Evolutionary conservation across 2,888 invertebrate genomes (phyloP), one percentile per base, ranked within the genome.

Genomic region (Anticlea derivata): DNA sequence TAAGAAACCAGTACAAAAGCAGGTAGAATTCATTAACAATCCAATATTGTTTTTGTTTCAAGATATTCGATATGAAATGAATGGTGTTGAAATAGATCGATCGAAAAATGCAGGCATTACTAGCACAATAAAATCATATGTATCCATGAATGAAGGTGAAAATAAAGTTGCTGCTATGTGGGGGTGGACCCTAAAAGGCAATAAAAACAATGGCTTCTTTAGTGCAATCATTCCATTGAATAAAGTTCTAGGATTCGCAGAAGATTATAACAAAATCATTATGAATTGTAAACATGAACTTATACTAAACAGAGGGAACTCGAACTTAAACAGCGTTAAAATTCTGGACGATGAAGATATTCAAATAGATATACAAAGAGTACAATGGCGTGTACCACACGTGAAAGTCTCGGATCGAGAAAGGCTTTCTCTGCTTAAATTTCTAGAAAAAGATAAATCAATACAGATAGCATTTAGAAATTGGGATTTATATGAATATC

Each of bases 401-500:
- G 11, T 37, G 1, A 37, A 37, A 26, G 37, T 37, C 1, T 24
- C 37, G 7, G 43, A 50, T 33, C 24, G 26, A 7, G 49, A 43
- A 13, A 37, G 33, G n/a, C 1, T 50, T 5, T n/a, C n/a, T 2
- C 6, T 50, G 0, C 43, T 50, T 3, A 50, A 50, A 12, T 12
- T 7, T n/a, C 22, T 50, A 38, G 49, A 50, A 43, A 50, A 43
- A 31, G 43, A 50, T 20, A 24, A 20, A 7, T n/a, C 43, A 0
- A 38, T 38, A 6, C 24, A 38, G 26, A 38, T 50, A 0, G 49
- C 38, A 2, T 43, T 26, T 22, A n/a, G 49, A 12, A 43, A 31
- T 4, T 50, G 49, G 49, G 43, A 50, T 22, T 29, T 38, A 12
- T 46, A 46, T 17, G 37, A 46, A 7, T 46, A 46, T 31, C 30